Percentiles rank a stretch among this genome's conserved stretches.
phyloP scores from a whole-genome alignment of 2,888 invertebrate species.

The Panopea generosa region DNA sequence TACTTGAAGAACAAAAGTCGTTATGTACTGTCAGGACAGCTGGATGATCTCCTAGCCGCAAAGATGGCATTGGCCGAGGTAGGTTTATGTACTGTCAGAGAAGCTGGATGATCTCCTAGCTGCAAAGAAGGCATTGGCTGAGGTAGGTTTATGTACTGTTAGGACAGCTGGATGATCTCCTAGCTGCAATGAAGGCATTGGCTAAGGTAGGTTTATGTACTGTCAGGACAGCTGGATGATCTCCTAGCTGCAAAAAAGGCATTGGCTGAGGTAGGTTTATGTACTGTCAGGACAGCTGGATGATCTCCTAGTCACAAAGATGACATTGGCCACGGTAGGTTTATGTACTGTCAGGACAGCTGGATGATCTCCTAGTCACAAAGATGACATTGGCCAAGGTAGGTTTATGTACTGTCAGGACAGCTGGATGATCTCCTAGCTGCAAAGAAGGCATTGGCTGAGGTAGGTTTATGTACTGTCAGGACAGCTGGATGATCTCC shows the following conservation, averaged over 20 bases:
- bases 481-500: too few relatives aligned
- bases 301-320: too few relatives aligned
- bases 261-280: too few relatives aligned
- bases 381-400: too few relatives aligned
- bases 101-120: too few relatives aligned
- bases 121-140: too few relatives aligned
- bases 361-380: too few relatives aligned
- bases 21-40: conserved; percentile 52
- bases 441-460: conserved; percentile 42
- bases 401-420: conserved; percentile 57
- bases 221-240: too few relatives aligned
- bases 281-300: too few relatives aligned
- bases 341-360: too few relatives aligned
- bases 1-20: conserved; percentile 35
- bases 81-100: background rate
- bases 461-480: conserved; percentile 28
- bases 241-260: too few relatives aligned
- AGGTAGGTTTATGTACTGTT: conserved; percentile 57
- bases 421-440: conserved; percentile 41
- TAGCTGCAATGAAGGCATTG: conserved; percentile 37
- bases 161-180: conserved; percentile 49
- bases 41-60: conserved; percentile 43
- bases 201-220: conserved; percentile 28
- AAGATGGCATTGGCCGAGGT: conserved; percentile 50
- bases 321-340: too few relatives aligned